A percentile compares a stretch with the other conserved stretches of the same genome.
phyloP scores from a whole-genome alignment of 2,797 vertebrate genomes.

The Oreochromis grahami region DNA sequence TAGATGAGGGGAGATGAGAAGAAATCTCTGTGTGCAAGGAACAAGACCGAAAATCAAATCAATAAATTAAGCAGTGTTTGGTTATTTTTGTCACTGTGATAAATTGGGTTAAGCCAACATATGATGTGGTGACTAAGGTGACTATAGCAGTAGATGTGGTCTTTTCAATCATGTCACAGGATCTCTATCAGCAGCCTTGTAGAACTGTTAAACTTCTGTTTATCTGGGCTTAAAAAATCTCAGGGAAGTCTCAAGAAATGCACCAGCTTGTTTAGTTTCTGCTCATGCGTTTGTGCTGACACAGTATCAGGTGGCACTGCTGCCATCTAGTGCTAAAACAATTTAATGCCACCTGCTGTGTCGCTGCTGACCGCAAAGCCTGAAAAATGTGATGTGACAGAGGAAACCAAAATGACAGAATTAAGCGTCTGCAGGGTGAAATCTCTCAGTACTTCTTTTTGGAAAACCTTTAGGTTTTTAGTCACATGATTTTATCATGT shows the following conservation, averaged over 20 bases:
- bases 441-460: neutral
- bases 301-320: neutral
- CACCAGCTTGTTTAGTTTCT: neutral
- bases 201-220: neutral
- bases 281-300: neutral
- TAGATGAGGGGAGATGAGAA: neutral
- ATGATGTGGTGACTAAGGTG: neutral
- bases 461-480: neutral
- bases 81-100: neutral
- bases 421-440: neutral
- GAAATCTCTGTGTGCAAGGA: neutral
- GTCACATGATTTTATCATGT: neutral
- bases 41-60: accelerated
- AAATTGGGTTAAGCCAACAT: neutral
- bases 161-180: neutral
- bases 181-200: neutral
- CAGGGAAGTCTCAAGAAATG: accelerated
- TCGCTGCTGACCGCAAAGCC: neutral
- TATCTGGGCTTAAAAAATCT: neutral
- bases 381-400: accelerated
- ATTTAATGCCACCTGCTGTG: neutral
- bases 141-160: neutral
- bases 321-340: neutral
- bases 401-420: neutral
- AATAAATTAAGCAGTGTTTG: neutral